Percentiles rank a stretch among this genome's conserved stretches.
phyloP scores from a whole-genome alignment of 2,888 invertebrate species.

The Ecliptopera silaceata region DNA sequence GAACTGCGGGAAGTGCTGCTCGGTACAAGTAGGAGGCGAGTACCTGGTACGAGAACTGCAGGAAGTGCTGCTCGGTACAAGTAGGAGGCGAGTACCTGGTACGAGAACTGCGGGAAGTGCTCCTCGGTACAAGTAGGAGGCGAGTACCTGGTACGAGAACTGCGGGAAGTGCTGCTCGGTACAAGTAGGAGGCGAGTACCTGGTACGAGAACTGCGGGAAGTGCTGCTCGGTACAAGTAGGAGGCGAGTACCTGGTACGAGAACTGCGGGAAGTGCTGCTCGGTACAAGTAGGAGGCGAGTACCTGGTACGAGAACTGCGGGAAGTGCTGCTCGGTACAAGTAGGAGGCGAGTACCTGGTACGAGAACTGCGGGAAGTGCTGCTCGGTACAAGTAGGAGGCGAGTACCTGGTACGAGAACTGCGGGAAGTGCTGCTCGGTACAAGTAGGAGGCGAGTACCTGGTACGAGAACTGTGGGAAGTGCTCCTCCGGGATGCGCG shows the following conservation, averaged over 20 bases:
- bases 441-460: slow-evolving; percentile 34
- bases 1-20: slow-evolving; percentile 51
- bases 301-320: no score
- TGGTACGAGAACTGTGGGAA: slow-evolving; percentile 94
- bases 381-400: background rate
- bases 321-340: slow-evolving; percentile 84
- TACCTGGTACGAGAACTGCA: background rate
- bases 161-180: background rate
- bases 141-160: background rate
- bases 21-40: slow-evolving; percentile 88
- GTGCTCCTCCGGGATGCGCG: slow-evolving; percentile 87
- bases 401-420: background rate
- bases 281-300: slow-evolving; percentile 78
- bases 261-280: slow-evolving; percentile 51
- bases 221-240: slow-evolving; percentile 84
- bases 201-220: slow-evolving; percentile 94
- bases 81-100: slow-evolving; percentile 61
- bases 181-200: slow-evolving; percentile 32
- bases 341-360: slow-evolving; percentile 61
- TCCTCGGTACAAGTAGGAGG: background rate
- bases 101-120: background rate
- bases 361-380: background rate
- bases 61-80: slow-evolving; percentile 85
- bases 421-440: background rate
- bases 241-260: background rate